Conservation (phyloP, 2,888 invertebrate genomes). For the Chloroclysta siterata region DNA sequence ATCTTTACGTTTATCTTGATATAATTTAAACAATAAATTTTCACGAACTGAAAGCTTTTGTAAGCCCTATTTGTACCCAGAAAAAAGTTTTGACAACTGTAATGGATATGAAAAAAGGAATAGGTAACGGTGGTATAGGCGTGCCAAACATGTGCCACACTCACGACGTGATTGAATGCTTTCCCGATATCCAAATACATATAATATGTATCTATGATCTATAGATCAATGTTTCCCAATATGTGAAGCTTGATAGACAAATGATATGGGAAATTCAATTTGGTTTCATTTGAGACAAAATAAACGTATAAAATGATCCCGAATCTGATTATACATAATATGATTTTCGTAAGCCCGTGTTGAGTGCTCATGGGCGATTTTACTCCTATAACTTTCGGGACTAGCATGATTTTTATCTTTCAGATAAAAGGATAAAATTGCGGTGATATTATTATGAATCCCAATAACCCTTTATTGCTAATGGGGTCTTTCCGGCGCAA, state of each 20-base stretch:
- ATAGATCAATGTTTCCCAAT: neutral
- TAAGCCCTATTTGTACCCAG: slow-evolving; percentile 44
- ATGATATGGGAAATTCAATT: slow-evolving; percentile 19
- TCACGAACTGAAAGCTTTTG: slow-evolving; percentile 5
- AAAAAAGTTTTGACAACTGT: slow-evolving; percentile 50
- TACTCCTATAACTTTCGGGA: slow-evolving; percentile 23
- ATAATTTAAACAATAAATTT: neutral
- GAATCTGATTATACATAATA: slow-evolving; percentile 20
- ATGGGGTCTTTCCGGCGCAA: slow-evolving; percentile 19
- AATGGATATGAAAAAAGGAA: slow-evolving; percentile 45
- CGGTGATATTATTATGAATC: slow-evolving; percentile 33
- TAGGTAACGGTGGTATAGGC: slow-evolving; percentile 18
- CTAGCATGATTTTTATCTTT: slow-evolving; percentile 24
- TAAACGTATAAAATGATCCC: slow-evolving; percentile 14
- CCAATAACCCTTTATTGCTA: slow-evolving; percentile 31
- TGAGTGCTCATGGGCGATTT: slow-evolving; percentile 24
- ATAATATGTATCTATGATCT: too few relatives aligned
- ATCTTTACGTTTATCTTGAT: too few relatives aligned
- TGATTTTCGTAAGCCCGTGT: slow-evolving; percentile 30
- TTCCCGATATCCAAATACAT: slow-evolving; percentile 9
- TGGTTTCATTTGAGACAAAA: slow-evolving; percentile 19
- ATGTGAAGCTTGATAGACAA: slow-evolving; percentile 22
- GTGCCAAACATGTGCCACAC: slow-evolving; percentile 34
- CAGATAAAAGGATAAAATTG: slow-evolving; percentile 27
- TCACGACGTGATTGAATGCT: slow-evolving; percentile 36